These are phyloP conservation scores for Tubulanus polymorphus DNA, from an alignment of 2,888 invertebrate species.

Conservation along the genomic window DNA sequence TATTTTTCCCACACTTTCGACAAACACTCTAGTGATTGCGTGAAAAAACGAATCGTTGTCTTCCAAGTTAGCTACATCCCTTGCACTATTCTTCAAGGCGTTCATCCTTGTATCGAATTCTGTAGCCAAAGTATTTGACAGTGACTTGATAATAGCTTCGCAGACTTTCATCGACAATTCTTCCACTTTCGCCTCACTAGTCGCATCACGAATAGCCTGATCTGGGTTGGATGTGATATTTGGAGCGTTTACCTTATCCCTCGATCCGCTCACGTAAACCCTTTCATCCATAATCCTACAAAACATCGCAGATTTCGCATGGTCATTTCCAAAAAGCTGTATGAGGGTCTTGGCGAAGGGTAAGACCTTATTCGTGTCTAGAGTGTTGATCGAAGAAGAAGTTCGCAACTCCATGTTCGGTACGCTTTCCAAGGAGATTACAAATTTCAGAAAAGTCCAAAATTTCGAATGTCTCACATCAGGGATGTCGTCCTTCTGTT, in stretches of 20 bases:
- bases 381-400: not conserved
- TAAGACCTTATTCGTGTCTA: not conserved
- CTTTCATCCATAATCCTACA: constrained; percentile 1
- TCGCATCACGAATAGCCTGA: not conserved
- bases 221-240: not conserved
- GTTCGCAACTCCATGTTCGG: not conserved
- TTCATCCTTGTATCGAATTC: not conserved
- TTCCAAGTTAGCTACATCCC: not conserved
- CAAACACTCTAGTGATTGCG: not conserved
- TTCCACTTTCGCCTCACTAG: not conserved
- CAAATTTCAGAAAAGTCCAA: not conserved
- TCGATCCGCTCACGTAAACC: not conserved
- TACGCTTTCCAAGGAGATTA: not conserved
- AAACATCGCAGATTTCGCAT: not conserved
- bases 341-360: not conserved
- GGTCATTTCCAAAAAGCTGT: not conserved
- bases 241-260: not conserved
- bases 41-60: constrained; percentile 1
- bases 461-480: constrained; percentile 1
- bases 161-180: not conserved
- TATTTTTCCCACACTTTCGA: not conserved
- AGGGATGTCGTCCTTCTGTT: not conserved
- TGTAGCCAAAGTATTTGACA: not conserved
- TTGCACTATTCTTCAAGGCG: not conserved
- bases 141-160: not conserved